These are phyloP conservation scores for Brachionus manjavacas DNA, from an alignment of 1,140 invertebrate species.

Conservation along the genomic window DNA sequence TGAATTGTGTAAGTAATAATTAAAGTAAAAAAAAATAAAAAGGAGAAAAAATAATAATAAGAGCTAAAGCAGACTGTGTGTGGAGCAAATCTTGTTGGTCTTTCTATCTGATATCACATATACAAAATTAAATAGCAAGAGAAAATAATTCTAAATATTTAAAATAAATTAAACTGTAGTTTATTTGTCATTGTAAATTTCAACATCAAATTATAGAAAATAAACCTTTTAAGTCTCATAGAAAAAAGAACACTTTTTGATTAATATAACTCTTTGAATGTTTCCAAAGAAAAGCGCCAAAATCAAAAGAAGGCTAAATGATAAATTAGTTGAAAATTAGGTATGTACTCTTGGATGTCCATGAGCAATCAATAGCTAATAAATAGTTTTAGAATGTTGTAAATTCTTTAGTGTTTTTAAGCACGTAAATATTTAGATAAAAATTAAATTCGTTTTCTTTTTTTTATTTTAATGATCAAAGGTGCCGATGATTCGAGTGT, in stretches of 20 bases:
- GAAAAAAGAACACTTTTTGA: neutral
- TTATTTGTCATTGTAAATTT: too few species aligned
- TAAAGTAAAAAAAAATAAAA: too few species aligned
- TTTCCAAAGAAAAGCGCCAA: neutral
- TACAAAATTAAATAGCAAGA: too few species aligned
- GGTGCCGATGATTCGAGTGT: neutral
- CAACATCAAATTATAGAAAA: too few species aligned
- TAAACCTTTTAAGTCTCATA: too few species aligned
- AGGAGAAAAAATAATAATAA: too few species aligned
- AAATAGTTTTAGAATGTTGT: constrained; percentile 1
- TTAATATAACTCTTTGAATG: neutral
- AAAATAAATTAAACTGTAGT: too few species aligned
- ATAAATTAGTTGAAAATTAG: neutral
- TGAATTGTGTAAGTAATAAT: too few species aligned
- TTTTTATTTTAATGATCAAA: neutral
- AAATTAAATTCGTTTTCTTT: neutral
- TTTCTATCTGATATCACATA: too few species aligned
- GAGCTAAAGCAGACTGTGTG: too few species aligned
- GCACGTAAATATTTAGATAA: neutral
- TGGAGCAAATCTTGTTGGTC: too few species aligned
- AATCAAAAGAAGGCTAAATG: neutral
- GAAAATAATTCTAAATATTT: too few species aligned
- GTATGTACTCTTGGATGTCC: neutral
- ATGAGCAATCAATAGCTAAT: neutral
- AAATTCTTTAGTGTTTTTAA: neutral